These are phyloP conservation scores for Ariolimax columbianus DNA, from an alignment of 2,888 invertebrate genomes.

Conservation along the genomic window DNA sequence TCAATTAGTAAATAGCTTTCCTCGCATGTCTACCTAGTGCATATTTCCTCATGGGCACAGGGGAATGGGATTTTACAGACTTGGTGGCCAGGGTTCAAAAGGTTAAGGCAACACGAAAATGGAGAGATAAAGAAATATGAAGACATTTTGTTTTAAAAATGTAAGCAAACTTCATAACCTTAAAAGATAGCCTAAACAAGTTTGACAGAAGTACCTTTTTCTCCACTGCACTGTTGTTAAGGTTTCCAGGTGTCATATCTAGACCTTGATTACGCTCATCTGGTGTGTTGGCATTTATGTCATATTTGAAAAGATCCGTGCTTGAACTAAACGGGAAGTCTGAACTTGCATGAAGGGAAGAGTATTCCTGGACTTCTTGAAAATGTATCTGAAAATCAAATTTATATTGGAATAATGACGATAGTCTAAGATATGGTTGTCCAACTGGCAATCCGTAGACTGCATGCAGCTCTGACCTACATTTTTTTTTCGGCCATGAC, in stretches of 20 bases:
- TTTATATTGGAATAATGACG: neutral
- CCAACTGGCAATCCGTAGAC: too few species aligned
- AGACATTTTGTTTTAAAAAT: neutral
- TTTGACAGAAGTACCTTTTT: conserved; percentile 22
- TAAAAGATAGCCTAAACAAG: neutral
- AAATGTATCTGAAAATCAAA: conserved; percentile 25
- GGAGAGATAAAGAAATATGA: neutral
- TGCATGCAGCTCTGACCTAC: too few species aligned
- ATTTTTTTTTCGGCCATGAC: too few species aligned
- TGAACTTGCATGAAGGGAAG: neutral
- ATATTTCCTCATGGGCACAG: too few species aligned
- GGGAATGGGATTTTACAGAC: too few species aligned
- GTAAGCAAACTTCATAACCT: too few species aligned
- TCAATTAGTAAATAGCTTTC: too few species aligned
- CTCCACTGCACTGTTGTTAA: conserved; percentile 38
- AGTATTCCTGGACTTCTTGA: conserved; percentile 38
- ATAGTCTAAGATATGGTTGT: too few species aligned
- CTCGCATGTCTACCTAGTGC: too few species aligned
- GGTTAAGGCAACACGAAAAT: neutral
- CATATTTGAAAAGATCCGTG: neutral
- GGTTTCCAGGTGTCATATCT: neutral
- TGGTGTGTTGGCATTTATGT: conserved; percentile 24
- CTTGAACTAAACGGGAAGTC: neutral
- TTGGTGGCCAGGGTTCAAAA: too few species aligned
- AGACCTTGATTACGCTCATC: neutral